Evolutionary conservation across 2,888 invertebrate species (phyloP).

Genomic region (Ormyrus nitidulus): DNA sequence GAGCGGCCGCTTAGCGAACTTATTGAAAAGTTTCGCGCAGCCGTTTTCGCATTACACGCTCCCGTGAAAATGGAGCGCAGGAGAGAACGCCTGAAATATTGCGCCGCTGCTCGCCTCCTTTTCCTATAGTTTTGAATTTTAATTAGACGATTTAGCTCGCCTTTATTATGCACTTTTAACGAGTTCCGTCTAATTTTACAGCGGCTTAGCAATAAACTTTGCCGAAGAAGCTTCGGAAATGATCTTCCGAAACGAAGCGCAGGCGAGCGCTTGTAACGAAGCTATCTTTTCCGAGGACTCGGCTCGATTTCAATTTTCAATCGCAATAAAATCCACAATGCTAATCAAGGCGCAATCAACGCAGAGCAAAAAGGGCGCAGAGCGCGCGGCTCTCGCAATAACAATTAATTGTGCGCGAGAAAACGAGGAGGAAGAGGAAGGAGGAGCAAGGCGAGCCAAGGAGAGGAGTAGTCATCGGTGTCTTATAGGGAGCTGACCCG

Average conservation of each 20-base stretch:
- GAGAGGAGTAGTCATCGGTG: constrained; percentile 27
- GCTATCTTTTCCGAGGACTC: neutral
- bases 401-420: constrained; percentile 34
- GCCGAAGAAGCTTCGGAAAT: neutral
- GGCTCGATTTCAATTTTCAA: neutral
- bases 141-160: too few relatives aligned
- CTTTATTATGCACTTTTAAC: too few relatives aligned
- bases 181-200: too few relatives aligned
- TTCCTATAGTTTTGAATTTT: too few relatives aligned
- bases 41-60: neutral
- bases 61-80: neutral
- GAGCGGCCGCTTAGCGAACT: neutral
- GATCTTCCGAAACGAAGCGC: neutral
- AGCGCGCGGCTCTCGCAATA: constrained; percentile 16
- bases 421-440: constrained; percentile 1
- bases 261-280: neutral
- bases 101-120: too few relatives aligned
- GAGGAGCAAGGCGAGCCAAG: neutral
- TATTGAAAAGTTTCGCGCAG: neutral
- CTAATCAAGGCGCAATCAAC: neutral
- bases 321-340: neutral
- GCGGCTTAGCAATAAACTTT: too few relatives aligned
- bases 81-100: too few relatives aligned
- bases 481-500: constrained; percentile 60
- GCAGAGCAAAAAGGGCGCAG: neutral